These are phyloP conservation scores for Tautogolabrus adspersus DNA, from an alignment of 2,113 vertebrate genomes.

Conservation along the genomic window DNA sequence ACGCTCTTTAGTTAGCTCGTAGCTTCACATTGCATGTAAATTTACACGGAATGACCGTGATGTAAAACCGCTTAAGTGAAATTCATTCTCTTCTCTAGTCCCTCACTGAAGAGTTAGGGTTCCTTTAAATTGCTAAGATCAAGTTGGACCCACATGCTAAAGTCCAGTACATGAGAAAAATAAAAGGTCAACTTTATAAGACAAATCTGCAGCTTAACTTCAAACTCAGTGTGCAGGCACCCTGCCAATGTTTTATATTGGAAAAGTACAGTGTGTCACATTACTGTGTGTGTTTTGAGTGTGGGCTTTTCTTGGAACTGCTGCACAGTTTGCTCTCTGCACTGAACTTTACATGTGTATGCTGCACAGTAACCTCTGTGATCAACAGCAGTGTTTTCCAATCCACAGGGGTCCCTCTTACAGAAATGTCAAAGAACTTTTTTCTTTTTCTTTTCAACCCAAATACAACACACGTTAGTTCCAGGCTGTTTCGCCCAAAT, in stretches of 20 bases:
- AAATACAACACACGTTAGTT: constrained; percentile 46
- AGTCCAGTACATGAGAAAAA: not conserved
- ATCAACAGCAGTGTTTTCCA: constrained; percentile 58
- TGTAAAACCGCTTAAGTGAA: too few relatives aligned
- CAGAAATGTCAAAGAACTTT: constrained; percentile 70
- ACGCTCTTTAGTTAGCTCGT: too few relatives aligned
- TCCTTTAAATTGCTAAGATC: not conserved
- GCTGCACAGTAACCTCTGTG: constrained; percentile 52
- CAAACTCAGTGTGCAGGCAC: constrained; percentile 1
- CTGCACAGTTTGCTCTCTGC: constrained; percentile 50
- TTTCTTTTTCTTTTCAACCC: constrained; percentile 28
- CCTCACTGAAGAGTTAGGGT: too few relatives aligned
- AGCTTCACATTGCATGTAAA: too few relatives aligned
- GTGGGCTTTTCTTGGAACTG: constrained; percentile 29
- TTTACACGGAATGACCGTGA: too few relatives aligned
- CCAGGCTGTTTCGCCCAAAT: constrained; percentile 47
- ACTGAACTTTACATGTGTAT: constrained; percentile 70
- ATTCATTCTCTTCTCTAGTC: too few relatives aligned
- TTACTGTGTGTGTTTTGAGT: constrained; percentile 25
- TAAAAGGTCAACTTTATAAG: constrained; percentile 19
- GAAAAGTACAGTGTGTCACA: constrained; percentile 25
- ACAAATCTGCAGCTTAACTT: constrained; percentile 15
- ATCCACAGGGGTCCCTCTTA: constrained; percentile 56
- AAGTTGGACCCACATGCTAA: not conserved
- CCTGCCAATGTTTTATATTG: constrained; percentile 28